phyloP scores from a whole-genome alignment of 2,888 invertebrate species.

The Hydropsyche betteni region DNA sequence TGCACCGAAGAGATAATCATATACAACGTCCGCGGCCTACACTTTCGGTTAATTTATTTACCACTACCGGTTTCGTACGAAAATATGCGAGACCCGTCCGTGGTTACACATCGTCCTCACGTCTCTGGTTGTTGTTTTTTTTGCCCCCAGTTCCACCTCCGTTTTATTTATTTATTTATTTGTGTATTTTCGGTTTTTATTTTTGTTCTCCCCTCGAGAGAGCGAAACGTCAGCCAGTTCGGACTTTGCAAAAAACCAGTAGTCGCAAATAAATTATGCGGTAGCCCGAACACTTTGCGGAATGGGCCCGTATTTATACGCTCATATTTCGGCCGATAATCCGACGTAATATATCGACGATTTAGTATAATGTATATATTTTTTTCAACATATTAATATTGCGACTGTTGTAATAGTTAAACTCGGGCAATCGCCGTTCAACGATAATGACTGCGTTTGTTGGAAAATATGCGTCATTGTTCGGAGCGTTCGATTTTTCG shows the following conservation, averaged over 20 bases:
- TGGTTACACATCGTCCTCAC: too few species aligned
- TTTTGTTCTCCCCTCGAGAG: not conserved
- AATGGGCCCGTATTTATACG: conserved; percentile 14
- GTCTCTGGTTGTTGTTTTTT: conserved; percentile 4
- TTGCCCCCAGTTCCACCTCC: not conserved
- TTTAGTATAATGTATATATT: not conserved
- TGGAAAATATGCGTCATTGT: too few species aligned
- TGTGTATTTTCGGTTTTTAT: not conserved
- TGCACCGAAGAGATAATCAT: conserved; percentile 10
- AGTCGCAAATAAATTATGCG: conserved; percentile 36
- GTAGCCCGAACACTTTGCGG: conserved; percentile 26
- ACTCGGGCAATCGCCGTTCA: too few species aligned
- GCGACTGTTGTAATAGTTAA: too few species aligned
- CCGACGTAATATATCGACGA: conserved; percentile 17
- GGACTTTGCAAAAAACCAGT: conserved; percentile 31
- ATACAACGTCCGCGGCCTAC: conserved; percentile 9
- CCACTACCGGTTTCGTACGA: conserved; percentile 39
- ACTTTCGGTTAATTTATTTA: conserved; percentile 39
- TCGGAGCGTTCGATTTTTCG: too few species aligned
- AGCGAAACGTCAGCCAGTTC: conserved; percentile 4
- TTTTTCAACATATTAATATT: too few species aligned
- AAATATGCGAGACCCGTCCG: conserved; percentile 32
- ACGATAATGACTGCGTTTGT: too few species aligned
- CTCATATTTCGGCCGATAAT: conserved; percentile 5
- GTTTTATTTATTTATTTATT: conserved; percentile 5